A percentile compares a stretch with the other conserved stretches of the same genome.
Evolutionary conservation across 2,797 vertebrate genomes (phyloP).

Genomic region (Brachyrhaphis roseni): DNA sequence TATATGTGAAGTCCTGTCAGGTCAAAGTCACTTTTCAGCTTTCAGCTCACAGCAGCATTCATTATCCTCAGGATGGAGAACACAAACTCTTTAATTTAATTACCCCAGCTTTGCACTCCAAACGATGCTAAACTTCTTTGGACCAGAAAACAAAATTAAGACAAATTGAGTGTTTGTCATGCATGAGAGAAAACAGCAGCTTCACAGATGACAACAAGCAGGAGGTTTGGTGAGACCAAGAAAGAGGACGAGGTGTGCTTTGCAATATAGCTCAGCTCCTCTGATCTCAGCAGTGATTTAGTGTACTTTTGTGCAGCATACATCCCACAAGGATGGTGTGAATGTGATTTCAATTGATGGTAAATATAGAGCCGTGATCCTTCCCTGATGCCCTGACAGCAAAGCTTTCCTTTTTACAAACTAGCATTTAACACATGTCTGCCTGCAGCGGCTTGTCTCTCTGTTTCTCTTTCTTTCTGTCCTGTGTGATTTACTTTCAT

Average conservation of each 20-base stretch:
- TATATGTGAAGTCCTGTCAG: constrained; percentile 19
- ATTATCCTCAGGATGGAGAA: constrained; percentile 8
- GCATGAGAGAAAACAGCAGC: constrained; percentile 19
- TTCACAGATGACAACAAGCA: constrained; percentile 16
- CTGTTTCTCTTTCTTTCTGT: constrained; percentile 47
- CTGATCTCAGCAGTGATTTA: constrained; percentile 43
- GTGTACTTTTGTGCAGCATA: constrained; percentile 32
- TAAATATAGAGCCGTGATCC: constrained; percentile 31
- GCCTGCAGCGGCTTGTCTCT: constrained; percentile 41
- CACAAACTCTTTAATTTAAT: constrained; percentile 21
- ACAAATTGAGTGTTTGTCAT: constrained; percentile 40
- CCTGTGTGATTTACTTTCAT: constrained; percentile 55
- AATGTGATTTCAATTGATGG: constrained; percentile 33
- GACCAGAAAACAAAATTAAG: constrained; percentile 19
- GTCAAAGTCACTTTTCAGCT: constrained; percentile 5
- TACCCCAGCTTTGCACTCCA: constrained; percentile 5
- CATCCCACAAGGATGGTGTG: constrained; percentile 42
- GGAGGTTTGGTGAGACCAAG: constrained; percentile 10
- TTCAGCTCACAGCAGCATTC: constrained; percentile 3
- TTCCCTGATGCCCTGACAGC: constrained; percentile 14
- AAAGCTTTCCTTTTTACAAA: constrained; percentile 43
- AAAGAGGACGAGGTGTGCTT: constrained; percentile 8
- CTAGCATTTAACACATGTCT: constrained; percentile 40
- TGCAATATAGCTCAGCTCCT: constrained; percentile 12
- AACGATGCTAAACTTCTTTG: constrained; percentile 25